Conservation (phyloP, 1,140 invertebrate species). For the Heterodera schachtii region DNA sequence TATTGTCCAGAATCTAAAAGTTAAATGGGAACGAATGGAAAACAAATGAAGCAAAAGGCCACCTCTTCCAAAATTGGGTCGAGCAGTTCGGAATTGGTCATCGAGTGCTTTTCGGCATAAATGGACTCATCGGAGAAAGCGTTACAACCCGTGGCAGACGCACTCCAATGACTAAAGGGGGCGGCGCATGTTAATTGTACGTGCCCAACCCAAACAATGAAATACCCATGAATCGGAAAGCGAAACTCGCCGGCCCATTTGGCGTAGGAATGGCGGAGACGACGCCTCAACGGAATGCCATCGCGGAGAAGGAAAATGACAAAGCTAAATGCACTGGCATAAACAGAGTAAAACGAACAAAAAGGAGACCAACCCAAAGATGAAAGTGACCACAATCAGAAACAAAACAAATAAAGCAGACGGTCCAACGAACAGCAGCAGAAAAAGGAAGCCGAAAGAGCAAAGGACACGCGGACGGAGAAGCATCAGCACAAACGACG, state of each 20-base stretch:
- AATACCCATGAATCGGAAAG: neutral
- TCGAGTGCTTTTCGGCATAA: slow-evolving; percentile 39
- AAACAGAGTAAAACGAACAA: neutral
- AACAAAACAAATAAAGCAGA: neutral
- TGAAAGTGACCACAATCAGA: neutral
- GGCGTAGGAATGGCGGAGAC: neutral
- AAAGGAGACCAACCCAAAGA: neutral
- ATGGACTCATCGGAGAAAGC: slow-evolving; percentile 20
- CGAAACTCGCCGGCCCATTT: neutral
- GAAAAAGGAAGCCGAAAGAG: neutral
- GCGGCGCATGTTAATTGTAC: neutral
- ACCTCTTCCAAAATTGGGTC: slow-evolving; percentile 42
- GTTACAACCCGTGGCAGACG: neutral
- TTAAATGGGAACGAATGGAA: neutral
- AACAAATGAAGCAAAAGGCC: neutral
- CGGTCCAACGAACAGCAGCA: neutral
- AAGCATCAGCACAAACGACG: neutral
- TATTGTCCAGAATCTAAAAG: slow-evolving; percentile 34
- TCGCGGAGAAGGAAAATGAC: neutral
- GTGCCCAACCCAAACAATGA: neutral
- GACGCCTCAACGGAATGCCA: neutral
- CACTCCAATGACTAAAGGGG: slow-evolving; percentile 4
- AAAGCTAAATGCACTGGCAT: neutral
- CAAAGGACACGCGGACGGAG: neutral
- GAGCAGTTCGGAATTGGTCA: slow-evolving; percentile 43